Base-by-base conservation (phyloP, 2,113 vertebrate species). In the Mungos mungo region DNA sequence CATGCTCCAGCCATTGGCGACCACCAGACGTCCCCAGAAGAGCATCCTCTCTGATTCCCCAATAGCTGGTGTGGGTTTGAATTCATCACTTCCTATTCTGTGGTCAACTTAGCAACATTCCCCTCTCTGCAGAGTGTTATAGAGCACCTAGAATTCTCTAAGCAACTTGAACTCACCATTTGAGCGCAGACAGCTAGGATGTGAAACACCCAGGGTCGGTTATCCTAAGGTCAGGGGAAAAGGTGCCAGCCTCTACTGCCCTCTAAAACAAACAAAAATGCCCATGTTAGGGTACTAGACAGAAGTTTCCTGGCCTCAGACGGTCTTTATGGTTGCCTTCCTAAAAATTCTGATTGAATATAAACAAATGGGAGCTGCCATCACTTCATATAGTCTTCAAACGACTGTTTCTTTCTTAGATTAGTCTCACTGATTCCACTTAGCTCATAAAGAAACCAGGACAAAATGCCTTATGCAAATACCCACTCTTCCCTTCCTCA, bases 351-450 rank as follows among this genome's bases (percentile, higher is more conserved):
- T 45, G 18, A 50, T 72, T 69, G 33, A 71, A 68, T 16, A 86
- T 41, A 89, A 97, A 84, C 57, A 98, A 72, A 60, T 10, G 25
- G 33, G 76, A 92, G 15, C 19, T 35, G 63, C 35, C 15, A 68
- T 60, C 76, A 80, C 11, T 29, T 60, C 50, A 60, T 19, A 77
- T 72, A 87, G 74, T 21, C 41, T 88, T 92, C 52, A 96, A 83
- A 82, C 50, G 82, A 92, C 15, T 92, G 57, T 88, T 90, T 52
- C 87, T 57, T 92, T 92, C 35, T 93, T 52, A 86, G 57, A 35
- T 85, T 86, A 72, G 92, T 65, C 52, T 84, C 66, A 79, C 84
- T 94, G 69, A 89, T 80, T 89, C 72, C 2, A 74, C 35, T 54
- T 16, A 68, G 45, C 54, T 47, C 33, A 41, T 91, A 79, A 21